These are phyloP conservation scores for Lepus timidus DNA, from an alignment of 2,113 vertebrate genomes.

Conservation along the genomic window DNA sequence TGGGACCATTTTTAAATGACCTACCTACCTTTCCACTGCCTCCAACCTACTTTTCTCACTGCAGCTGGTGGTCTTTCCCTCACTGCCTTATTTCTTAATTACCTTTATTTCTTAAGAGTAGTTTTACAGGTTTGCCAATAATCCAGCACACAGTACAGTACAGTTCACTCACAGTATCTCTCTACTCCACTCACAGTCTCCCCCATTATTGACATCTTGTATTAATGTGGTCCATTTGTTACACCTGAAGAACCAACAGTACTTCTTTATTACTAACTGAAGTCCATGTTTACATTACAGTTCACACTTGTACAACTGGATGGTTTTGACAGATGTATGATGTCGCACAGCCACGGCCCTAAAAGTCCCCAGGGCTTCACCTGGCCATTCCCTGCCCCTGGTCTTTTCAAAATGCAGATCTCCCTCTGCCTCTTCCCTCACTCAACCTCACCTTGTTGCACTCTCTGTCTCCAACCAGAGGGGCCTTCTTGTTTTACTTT, in stretches of 20 bases:
- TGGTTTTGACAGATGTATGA: not conserved
- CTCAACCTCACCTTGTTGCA: not conserved
- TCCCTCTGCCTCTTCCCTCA: not conserved
- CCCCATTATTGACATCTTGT: not conserved
- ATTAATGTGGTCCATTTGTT: not conserved
- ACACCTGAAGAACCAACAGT: not conserved
- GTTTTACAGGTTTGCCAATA: conserved; percentile 12
- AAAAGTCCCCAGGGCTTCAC: not conserved
- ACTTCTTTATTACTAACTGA: not conserved
- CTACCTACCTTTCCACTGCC: not conserved
- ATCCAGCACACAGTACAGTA: not conserved
- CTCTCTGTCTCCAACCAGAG: not conserved
- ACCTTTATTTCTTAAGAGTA: conserved; percentile 25
- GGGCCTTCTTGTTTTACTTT: conserved; percentile 66
- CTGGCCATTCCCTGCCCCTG: not conserved
- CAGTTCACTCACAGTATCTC: not conserved
- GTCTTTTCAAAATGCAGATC: not conserved
- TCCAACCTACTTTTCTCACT: conserved; percentile 4
- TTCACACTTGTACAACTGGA: not conserved
- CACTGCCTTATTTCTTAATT: not conserved
- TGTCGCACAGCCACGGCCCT: not conserved
- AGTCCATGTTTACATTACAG: not conserved
- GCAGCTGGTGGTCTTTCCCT: not conserved
- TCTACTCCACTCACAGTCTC: not conserved
- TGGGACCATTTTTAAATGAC: not conserved